Conservation (phyloP, 2,113 vertebrate genomes). For the Zosterops borbonicus region DNA sequence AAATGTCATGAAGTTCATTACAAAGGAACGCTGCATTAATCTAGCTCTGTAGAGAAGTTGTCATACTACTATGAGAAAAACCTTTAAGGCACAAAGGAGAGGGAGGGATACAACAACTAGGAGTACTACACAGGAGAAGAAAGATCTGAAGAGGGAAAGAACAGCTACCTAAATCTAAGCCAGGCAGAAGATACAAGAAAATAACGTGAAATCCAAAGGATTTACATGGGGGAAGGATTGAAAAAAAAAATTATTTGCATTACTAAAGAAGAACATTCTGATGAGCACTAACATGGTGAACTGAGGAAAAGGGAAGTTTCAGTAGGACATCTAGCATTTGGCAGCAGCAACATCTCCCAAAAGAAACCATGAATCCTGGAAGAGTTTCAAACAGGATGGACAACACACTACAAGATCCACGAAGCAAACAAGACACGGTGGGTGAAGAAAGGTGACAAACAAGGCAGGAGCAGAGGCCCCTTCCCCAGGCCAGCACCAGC, state of each 20-base stretch:
- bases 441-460: not conserved
- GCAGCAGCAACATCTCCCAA: not conserved
- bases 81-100: not conserved
- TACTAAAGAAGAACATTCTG: not conserved
- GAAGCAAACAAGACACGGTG: rapidly evolving
- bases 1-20: not conserved
- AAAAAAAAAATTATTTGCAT: not conserved
- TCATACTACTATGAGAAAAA: not conserved
- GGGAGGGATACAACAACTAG: not conserved
- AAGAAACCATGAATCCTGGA: not conserved
- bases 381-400: not conserved
- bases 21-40: not conserved
- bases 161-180: not conserved
- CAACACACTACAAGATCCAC: not conserved
- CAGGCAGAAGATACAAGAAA: not conserved
- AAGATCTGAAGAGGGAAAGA: not conserved
- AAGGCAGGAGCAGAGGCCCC: not conserved
- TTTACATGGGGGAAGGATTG: not conserved
- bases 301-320: not conserved
- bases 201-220: not conserved
- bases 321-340: not conserved
- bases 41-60: not conserved
- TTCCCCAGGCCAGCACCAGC: not conserved
- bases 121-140: not conserved
- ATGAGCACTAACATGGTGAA: not conserved